Conservation (phyloP, 2,113 vertebrate genomes). For the Rynchops niger region DNA sequence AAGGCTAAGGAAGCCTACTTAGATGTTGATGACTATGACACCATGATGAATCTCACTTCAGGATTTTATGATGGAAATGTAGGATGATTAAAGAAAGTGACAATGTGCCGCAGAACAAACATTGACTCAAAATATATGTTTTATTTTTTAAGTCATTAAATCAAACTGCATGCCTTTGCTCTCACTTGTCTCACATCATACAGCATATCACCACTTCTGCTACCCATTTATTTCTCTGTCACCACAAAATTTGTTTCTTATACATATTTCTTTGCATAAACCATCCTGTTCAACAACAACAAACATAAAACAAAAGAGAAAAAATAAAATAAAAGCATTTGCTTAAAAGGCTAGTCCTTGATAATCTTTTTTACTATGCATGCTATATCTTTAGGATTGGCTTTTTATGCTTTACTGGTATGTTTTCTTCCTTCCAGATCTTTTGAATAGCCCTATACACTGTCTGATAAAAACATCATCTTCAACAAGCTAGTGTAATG, state of each 20-base stretch:
- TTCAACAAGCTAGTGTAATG: background rate
- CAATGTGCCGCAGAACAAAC: background rate
- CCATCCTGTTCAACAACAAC: background rate
- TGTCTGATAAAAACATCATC: background rate
- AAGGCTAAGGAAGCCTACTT: background rate
- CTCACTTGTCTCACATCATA: background rate
- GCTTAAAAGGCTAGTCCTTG: background rate
- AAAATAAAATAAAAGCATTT: background rate
- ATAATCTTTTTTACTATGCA: background rate
- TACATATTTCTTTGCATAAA: background rate
- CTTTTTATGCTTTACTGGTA: background rate
- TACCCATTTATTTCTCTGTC: background rate
- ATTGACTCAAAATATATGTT: background rate
- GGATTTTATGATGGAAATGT: background rate
- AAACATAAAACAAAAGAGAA: background rate
- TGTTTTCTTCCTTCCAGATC: background rate
- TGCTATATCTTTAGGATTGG: background rate
- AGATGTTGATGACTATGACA: background rate
- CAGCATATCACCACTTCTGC: rapidly evolving
- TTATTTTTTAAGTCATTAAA: background rate
- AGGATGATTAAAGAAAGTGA: background rate
- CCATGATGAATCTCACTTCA: background rate
- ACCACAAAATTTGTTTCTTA: background rate
- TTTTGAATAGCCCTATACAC: background rate
- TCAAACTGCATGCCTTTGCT: background rate